Percentiles rank a stretch among this genome's conserved stretches.
Evolutionary conservation across 2,888 invertebrate species (phyloP).

Genomic region (Amphipoea lucens): DNA sequence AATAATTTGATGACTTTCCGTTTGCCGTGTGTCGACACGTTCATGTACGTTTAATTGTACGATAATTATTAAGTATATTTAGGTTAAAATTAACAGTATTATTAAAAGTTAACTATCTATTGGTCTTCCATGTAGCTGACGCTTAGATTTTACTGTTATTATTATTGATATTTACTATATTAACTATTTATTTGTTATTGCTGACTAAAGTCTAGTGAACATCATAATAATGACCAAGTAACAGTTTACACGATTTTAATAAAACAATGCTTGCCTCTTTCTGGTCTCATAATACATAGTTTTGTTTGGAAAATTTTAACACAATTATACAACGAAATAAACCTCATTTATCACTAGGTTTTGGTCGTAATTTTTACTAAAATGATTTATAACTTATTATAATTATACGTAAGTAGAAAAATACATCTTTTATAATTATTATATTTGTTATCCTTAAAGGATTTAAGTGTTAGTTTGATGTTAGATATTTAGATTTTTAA

Average conservation of each 20-base stretch:
- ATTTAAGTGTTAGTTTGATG: slow-evolving; percentile 62
- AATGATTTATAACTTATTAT: slow-evolving; percentile 42
- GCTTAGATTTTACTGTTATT: slow-evolving; percentile 54
- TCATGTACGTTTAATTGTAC: slow-evolving; percentile 86
- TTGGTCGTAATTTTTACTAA: slow-evolving; percentile 52
- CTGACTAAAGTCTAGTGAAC: slow-evolving; percentile 45
- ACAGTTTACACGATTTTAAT: not conserved
- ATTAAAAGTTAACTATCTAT: slow-evolving; percentile 74
- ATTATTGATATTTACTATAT: slow-evolving; percentile 51
- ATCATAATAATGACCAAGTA: not conserved
- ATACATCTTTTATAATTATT: slow-evolving; percentile 51
- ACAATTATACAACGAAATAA: slow-evolving; percentile 45
- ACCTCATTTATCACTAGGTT: slow-evolving; percentile 32
- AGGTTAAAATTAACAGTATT: slow-evolving; percentile 56
- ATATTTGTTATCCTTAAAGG: slow-evolving; percentile 77
- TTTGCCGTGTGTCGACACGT: slow-evolving; percentile 85
- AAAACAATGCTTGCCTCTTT: not conserved
- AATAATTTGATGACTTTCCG: slow-evolving; percentile 80
- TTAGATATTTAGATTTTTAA: slow-evolving; percentile 60
- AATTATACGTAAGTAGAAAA: slow-evolving; percentile 48
- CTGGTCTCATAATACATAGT: not conserved
- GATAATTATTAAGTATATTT: slow-evolving; percentile 76
- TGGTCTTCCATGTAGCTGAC: slow-evolving; percentile 79
- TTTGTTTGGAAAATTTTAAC: slow-evolving; percentile 1
- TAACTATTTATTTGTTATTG: slow-evolving; percentile 47